phyloP scores from a whole-genome alignment of 2,888 invertebrate genomes.

The Branchipolynoe longqiensis region DNA sequence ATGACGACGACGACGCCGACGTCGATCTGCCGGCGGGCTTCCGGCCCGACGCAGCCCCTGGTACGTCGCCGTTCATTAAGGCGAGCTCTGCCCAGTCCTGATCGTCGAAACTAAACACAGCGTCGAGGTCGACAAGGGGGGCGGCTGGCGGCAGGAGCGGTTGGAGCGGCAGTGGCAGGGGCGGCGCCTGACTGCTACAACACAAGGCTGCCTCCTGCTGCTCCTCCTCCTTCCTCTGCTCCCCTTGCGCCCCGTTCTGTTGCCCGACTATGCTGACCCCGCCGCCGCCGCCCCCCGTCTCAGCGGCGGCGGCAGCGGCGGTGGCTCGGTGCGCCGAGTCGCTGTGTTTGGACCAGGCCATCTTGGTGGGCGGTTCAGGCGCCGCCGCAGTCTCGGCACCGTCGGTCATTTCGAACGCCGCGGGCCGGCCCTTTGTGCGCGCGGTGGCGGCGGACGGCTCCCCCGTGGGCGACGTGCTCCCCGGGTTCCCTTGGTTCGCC shows the following conservation, averaged over 20 bases:
- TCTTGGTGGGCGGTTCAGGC: conserved; percentile 5
- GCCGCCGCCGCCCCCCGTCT: not conserved
- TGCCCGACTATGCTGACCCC: too few species aligned
- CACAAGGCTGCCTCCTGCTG: too few species aligned
- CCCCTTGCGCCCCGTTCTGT: too few species aligned
- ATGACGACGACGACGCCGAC: not conserved
- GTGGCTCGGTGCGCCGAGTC: not conserved
- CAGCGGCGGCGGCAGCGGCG: not conserved
- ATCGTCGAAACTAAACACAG: conserved; percentile 39
- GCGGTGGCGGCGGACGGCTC: not conserved
- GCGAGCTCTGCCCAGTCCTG: conserved; percentile 49
- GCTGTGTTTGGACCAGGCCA: conserved; percentile 40
- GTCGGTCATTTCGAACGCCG: not conserved
- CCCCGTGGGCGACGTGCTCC: not conserved
- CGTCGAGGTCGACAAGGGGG: conserved; percentile 29
- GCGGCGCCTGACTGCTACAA: too few species aligned
- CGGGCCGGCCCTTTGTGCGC: not conserved
- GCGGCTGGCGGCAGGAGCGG: too few species aligned
- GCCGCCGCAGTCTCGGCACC: not conserved
- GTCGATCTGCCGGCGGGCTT: too few species aligned
- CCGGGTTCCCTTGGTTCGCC: not conserved
- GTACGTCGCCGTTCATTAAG: conserved; percentile 2
- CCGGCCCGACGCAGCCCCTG: not conserved
- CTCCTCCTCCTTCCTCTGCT: too few species aligned
- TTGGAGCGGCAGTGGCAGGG: too few species aligned